These are phyloP conservation scores for Piliocolobus tephrosceles DNA, from an alignment of 2,113 vertebrate species.

Conservation along the genomic window DNA sequence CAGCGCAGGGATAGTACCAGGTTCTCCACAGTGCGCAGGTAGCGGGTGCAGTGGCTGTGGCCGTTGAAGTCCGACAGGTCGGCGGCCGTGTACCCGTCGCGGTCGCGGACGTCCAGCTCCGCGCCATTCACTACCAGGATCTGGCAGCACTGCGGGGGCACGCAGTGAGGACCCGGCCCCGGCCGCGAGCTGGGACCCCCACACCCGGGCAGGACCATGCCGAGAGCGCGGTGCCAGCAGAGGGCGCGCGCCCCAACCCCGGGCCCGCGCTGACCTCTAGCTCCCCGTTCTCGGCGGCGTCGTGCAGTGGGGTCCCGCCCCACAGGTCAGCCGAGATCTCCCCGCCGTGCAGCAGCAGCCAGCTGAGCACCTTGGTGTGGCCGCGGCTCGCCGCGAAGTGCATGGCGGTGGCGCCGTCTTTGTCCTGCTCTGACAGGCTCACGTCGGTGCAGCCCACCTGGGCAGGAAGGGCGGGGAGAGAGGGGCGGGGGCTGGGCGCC, in stretches of 20 bases:
- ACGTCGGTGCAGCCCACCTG: conserved; percentile 94
- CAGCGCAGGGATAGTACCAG: conserved; percentile 85
- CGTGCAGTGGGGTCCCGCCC: conserved; percentile 95
- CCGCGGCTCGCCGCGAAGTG: conserved; percentile 97
- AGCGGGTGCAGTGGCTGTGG: conserved; percentile 95
- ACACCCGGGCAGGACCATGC: not conserved
- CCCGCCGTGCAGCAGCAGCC: conserved; percentile 96
- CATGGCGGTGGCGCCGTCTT: conserved; percentile 95
- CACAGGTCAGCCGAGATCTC: conserved; percentile 93
- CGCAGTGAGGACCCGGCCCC: not conserved
- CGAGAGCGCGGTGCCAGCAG: not conserved
- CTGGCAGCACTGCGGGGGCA: conserved; percentile 93
- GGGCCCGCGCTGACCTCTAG: conserved; percentile 88
- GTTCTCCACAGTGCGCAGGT: conserved; percentile 95
- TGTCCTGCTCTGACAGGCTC: conserved; percentile 91
- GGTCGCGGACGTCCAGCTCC: conserved; percentile 91
- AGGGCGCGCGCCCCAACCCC: not conserved
- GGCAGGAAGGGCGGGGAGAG: not conserved
- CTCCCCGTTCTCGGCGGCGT: conserved; percentile 96
- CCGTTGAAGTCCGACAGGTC: conserved; percentile 96
- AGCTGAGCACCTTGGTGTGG: conserved; percentile 97
- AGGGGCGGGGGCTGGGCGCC: not conserved
- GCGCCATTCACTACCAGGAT: conserved; percentile 97
- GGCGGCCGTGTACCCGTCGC: conserved; percentile 93
- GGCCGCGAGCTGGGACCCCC: not conserved